phyloP scores from a whole-genome alignment of 2,888 invertebrate species.

The Rotaria socialis region DNA sequence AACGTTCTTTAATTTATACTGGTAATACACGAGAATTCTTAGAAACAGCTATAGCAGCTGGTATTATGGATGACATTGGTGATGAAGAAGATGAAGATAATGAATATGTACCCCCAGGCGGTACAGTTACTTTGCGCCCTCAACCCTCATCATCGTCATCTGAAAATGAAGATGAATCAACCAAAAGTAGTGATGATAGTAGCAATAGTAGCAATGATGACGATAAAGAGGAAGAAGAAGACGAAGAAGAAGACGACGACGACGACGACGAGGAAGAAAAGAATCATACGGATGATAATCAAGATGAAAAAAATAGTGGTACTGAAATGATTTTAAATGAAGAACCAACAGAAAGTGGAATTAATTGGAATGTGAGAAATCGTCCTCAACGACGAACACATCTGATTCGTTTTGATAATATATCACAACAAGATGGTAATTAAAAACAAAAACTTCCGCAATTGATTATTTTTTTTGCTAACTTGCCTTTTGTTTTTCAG shows the following conservation, averaged over 20 bases:
- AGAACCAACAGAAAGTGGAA: conserved; percentile 7
- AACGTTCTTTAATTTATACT: conserved; percentile 24
- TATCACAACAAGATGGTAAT: conserved; percentile 4
- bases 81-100: conserved; percentile 33
- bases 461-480: no score
- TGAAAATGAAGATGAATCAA: not conserved
- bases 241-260: no score
- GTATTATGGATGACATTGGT: not conserved
- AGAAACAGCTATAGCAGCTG: conserved; percentile 6
- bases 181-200: not conserved
- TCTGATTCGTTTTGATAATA: conserved; percentile 2
- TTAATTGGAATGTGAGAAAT: conserved; percentile 14
- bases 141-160: not conserved
- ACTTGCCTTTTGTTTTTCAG: not conserved
- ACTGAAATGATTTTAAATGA: not conserved
- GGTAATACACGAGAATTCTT: not conserved
- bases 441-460: no score
- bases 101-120: conserved; percentile 22
- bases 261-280: not conserved
- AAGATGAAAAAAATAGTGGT: not conserved
- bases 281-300: not conserved
- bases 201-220: not conserved
- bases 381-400: conserved; percentile 26
- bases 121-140: not conserved
- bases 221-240: not conserved